Base-by-base conservation (phyloP, 2,888 invertebrate species). In the Rhagium mordax region DNA sequence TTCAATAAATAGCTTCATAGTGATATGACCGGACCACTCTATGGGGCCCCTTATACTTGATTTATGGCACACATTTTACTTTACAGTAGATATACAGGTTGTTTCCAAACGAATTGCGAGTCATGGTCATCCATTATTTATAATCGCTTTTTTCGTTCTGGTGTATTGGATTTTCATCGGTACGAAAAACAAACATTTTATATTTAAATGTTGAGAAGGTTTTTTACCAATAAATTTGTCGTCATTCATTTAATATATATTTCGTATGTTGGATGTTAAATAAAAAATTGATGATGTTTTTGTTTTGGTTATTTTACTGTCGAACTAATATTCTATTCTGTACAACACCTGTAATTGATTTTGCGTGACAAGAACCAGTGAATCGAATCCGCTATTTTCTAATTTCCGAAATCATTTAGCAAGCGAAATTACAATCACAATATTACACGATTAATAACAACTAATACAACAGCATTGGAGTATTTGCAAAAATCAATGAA, bases 371-470 rank as follows among this genome's bases (percentile, higher is more conserved):
- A 41, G 29, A 33, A 33, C 15, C 59, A 59, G 16, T 33, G 33
- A 16, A 15, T 7, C 59, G 33, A 29, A 33, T 16, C 59, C n/a
- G 21, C 16, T 59, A 59, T 59, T 59, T 59, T 59, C 59, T 59
- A 59, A 59, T 59, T 55, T 59, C 59, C 59, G 15, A 59, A 59
- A 59, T 29, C n/a, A 18, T 59, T 59, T 59, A 59, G 33, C 27
- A 59, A 59, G 13, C 59, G 15, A n/a, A 59, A 59, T 33, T 59
- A 15, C 59, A n/a, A 59, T 57, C 16, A 18, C 33, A n/a, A 15
- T n/a, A 15, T 21, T 59, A 59, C 41, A 41, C 29, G 18, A 24
- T 55, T 24, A 41, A 41, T 41, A 41, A 41, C 3, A 41, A 27
- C n/a, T 10, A 24, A 55, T 55, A 27, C 55, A n/a, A 7, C 24